These are phyloP conservation scores for Cyprinodon variegatus DNA, from an alignment of 2,113 vertebrate species.

Conservation along the genomic window DNA sequence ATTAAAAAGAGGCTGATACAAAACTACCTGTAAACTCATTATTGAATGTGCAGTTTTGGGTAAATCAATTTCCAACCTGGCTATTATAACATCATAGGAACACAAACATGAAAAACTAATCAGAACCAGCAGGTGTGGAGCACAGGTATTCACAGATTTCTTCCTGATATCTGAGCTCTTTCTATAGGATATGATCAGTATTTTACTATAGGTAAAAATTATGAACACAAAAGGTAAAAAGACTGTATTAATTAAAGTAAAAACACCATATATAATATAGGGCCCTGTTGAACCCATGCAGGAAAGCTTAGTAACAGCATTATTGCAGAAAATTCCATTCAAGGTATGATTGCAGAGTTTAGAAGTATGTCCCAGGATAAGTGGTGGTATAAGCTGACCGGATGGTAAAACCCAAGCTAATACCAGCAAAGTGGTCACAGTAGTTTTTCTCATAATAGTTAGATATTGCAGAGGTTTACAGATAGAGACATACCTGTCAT, in stretches of 20 bases:
- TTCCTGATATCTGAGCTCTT: constrained; percentile 15
- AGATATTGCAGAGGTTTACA: constrained; percentile 59
- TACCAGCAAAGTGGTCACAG: not conserved
- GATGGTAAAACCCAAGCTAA: constrained; percentile 42
- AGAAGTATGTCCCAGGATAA: fast-evolving
- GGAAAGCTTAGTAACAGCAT: constrained; percentile 11
- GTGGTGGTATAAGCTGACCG: not conserved
- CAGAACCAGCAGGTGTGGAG: constrained; percentile 48
- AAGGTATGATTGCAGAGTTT: constrained; percentile 14
- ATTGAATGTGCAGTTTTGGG: constrained; percentile 25
- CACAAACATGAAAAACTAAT: constrained; percentile 15
- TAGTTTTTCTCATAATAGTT: constrained; percentile 29
- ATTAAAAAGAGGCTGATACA: constrained; percentile 5
- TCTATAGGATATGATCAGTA: constrained; percentile 9
- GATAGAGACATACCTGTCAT: constrained; percentile 58
- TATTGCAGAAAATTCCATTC: constrained; percentile 49
- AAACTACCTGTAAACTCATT: constrained; percentile 28
- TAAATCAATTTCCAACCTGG: constrained; percentile 11
- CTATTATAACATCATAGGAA: constrained; percentile 5
- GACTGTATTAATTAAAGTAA: not conserved
- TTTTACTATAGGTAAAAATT: constrained; percentile 41
- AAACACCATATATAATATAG: constrained; percentile 10
- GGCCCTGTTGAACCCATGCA: constrained; percentile 5
- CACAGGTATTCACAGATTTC: constrained; percentile 46
- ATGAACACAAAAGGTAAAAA: constrained; percentile 37